These are phyloP conservation scores for Sminthopsis crassicaudata DNA, from an alignment of 2,113 vertebrate genomes.

Conservation along the genomic window DNA sequence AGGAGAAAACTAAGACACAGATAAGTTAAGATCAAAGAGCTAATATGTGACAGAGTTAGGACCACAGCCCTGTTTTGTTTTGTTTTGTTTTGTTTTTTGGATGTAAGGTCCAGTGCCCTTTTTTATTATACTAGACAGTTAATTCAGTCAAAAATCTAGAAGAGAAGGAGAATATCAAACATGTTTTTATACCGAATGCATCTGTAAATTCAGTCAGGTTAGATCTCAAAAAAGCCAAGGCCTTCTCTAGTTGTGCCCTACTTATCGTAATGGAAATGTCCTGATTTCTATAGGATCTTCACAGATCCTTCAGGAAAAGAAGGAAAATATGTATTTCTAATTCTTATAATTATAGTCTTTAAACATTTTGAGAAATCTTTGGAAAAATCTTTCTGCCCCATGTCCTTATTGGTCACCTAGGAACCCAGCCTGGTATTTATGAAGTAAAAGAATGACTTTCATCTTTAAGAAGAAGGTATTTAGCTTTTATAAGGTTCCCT, in stretches of 20 bases:
- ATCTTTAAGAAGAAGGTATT: constrained; percentile 37
- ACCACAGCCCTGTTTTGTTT: neutral
- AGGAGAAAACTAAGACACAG: neutral
- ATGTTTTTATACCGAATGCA: neutral
- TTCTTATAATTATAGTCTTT: neutral
- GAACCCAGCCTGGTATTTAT: constrained; percentile 77
- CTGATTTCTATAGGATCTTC: neutral
- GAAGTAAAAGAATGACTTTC: constrained; percentile 71
- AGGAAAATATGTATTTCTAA: neutral
- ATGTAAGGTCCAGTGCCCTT: neutral
- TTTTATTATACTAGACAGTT: neutral
- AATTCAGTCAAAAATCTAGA: neutral
- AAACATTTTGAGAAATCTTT: neutral
- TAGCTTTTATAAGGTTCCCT: constrained; percentile 62
- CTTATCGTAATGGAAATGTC: neutral
- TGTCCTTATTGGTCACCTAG: constrained; percentile 73
- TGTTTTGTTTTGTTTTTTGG: no score
- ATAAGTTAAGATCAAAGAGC: neutral
- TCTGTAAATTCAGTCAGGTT: neutral
- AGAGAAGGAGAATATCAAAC: neutral
- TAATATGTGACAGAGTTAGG: neutral
- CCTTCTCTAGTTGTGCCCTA: neutral
- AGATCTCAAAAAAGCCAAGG: neutral
- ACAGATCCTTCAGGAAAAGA: neutral
- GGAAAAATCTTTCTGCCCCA: constrained; percentile 28